phyloP scores from a whole-genome alignment of 2,888 invertebrate species.

The Nymphalis c-album region DNA sequence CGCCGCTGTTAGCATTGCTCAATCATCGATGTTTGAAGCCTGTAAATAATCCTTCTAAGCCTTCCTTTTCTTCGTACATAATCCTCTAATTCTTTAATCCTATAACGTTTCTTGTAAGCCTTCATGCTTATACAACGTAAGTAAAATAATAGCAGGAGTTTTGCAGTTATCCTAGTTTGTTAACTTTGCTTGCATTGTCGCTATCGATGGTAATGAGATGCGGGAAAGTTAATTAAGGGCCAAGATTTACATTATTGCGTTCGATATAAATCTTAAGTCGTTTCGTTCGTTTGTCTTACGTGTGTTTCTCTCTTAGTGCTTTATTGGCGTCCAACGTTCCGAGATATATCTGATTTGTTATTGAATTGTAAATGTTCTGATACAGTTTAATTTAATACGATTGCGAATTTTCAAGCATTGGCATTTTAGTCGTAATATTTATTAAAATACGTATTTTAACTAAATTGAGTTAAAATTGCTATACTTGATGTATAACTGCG shows the following conservation, averaged over 20 bases:
- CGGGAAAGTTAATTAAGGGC: slow-evolving; percentile 42
- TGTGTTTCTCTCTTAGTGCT: slow-evolving; percentile 13
- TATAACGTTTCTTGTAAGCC: slow-evolving; percentile 8
- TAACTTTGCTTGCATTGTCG: slow-evolving; percentile 24
- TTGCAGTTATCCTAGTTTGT: background rate
- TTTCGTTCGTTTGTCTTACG: slow-evolving; percentile 13
- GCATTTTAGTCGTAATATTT: too few relatives aligned
- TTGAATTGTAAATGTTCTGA: slow-evolving; percentile 10
- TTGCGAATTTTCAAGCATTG: too few relatives aligned
- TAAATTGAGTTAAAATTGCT: too few relatives aligned
- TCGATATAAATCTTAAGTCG: slow-evolving; percentile 30
- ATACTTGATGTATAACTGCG: too few relatives aligned
- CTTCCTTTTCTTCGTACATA: background rate
- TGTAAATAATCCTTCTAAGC: background rate
- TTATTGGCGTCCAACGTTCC: slow-evolving; percentile 14
- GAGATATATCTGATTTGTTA: slow-evolving; percentile 19
- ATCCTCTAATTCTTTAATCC: slow-evolving; percentile 7
- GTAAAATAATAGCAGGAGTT: background rate
- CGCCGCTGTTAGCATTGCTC: background rate
- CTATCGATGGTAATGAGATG: slow-evolving; percentile 47
- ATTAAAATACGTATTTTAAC: too few relatives aligned
- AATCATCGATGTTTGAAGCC: slow-evolving; percentile 3
- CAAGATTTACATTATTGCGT: slow-evolving; percentile 28
- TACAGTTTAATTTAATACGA: background rate
- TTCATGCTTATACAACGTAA: slow-evolving; percentile 4